These are phyloP conservation scores for Addax nasomaculatus DNA, from an alignment of 2,113 vertebrate genomes.

Conservation along the genomic window DNA sequence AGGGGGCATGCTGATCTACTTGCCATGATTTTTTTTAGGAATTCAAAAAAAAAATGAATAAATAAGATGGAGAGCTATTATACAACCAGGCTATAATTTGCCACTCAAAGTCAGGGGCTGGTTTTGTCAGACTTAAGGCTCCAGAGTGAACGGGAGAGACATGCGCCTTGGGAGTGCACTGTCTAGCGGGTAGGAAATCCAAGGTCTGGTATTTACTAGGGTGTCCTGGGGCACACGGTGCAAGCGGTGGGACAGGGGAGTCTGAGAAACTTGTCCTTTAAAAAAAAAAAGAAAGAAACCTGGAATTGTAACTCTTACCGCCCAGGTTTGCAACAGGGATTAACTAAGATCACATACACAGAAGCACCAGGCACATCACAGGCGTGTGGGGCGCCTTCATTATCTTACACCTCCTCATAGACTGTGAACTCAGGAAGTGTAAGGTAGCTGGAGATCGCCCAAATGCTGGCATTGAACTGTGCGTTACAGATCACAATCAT, in stretches of 20 bases:
- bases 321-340: rapidly evolving
- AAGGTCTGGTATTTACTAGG: not conserved
- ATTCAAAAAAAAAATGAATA: constrained; percentile 71
- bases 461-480: rapidly evolving
- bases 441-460: not conserved
- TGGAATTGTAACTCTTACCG: too few relatives aligned
- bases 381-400: rapidly evolving
- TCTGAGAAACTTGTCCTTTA: not conserved
- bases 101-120: constrained; percentile 62
- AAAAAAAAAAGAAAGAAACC: not conserved
- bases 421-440: not conserved
- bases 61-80: constrained; percentile 66
- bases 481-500: not conserved
- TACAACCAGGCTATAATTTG: constrained; percentile 63
- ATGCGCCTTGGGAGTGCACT: rapidly evolving
- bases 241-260: rapidly evolving
- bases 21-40: constrained; percentile 82
- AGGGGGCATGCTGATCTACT: constrained; percentile 81
- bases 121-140: not conserved
- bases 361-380: rapidly evolving
- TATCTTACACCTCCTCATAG: not conserved
- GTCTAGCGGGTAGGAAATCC: not conserved
- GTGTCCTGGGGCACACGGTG: rapidly evolving
- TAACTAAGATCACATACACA: rapidly evolving
- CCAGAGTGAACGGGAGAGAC: not conserved